Evolutionary conservation across 2,113 vertebrate species (phyloP), one percentile per base, ranked within the genome.

Genomic region (Cnemophilus loriae): DNA sequence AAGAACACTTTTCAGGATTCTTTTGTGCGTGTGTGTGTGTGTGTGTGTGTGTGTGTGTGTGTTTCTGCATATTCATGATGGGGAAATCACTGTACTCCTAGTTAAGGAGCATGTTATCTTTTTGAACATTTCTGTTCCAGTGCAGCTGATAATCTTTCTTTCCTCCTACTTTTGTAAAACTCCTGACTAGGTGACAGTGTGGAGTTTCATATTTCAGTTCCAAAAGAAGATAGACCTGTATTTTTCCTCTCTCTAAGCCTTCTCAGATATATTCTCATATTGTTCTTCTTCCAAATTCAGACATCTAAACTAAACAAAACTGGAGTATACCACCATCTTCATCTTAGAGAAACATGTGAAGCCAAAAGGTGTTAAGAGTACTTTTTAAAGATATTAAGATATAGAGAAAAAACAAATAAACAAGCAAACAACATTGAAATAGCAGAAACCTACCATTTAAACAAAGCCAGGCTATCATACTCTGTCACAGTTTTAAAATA

Each of bases 11-110:
- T 71, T 49, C 41, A 83, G 67, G 52, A 68, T 35, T 55, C 11
- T 24, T 53, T 26, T 57, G 4, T 9, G 2, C 27, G 10, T 8
- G 5, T 21, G 14, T 33, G 26, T 3, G 1, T 13, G 18, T 55
- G 0, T 9, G 2, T 32, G 10, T 8, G 5, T 21, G 14, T 33
- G 26, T 3, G 1, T 13, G 18, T 55, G 0, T 24, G 7, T 37
- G 27, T 73, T 8, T 33, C 3, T 44, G 21, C 8, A 8, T 13
- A 13, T 28, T 37, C 1, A 0, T 20, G 39, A 68, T 50, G 30
- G 47, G 35, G 55, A 90, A 90, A 85, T 49, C 1, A 60, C 61
- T 17, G 4, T 27, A 50, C 21, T 75, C 22, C 39, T 55, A 46
- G 12, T 71, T 85, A 88, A 84, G 44, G 13, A 67, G 3, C 10